Conservation (phyloP, 2,797 vertebrate genomes). For the Champsocephalus gunnari region DNA sequence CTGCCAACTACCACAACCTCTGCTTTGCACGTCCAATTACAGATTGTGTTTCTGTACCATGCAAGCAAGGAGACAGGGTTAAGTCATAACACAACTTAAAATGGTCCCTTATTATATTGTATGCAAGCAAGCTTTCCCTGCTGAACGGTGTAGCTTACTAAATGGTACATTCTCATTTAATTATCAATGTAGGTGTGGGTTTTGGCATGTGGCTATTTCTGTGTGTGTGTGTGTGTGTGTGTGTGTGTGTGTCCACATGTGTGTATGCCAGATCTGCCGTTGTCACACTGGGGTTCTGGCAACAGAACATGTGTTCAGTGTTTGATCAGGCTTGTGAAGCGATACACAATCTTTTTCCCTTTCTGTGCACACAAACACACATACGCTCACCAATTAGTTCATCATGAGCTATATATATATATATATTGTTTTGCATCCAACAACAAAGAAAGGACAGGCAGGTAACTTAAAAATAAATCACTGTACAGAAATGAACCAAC, state of each 20-base stretch:
- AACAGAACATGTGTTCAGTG: conserved; percentile 31
- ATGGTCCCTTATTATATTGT: not conserved
- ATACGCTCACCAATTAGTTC: conserved; percentile 47
- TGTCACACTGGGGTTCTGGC: conserved; percentile 43
- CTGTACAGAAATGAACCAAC: conserved; percentile 47
- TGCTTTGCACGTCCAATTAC: not conserved
- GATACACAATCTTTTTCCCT: conserved; percentile 2
- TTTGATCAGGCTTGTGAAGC: conserved; percentile 64
- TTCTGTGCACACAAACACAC: conserved; percentile 13
- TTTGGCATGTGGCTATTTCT: not conserved
- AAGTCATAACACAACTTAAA: not conserved
- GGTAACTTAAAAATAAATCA: conserved; percentile 37
- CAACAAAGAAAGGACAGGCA: conserved; percentile 25
- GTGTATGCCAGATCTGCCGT: conserved; percentile 36
- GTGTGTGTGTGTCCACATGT: not conserved
- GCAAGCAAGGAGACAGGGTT: not conserved
- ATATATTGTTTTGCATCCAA: conserved; percentile 29
- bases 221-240: not conserved
- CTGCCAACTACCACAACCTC: not conserved
- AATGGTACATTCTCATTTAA: not conserved
- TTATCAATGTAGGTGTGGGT: not conserved
- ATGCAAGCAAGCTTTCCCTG: not conserved
- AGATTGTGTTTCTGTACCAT: not conserved
- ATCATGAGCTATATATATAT: conserved; percentile 12
- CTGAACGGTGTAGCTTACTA: too few relatives aligned